Conservation (phyloP, 2,797 vertebrate species). For the Microtus obscurus region DNA sequence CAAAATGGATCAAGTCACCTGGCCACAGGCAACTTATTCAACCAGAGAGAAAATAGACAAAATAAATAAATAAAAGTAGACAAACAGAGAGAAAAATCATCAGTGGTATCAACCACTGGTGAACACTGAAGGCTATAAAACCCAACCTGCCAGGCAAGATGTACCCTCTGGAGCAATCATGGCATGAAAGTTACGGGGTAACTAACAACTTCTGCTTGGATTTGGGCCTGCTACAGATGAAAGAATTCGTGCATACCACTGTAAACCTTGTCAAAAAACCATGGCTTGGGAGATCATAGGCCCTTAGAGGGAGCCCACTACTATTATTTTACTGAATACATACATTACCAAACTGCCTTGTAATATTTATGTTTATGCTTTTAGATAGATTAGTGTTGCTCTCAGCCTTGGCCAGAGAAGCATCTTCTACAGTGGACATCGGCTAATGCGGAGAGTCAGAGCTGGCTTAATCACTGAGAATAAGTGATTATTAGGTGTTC, state of each 20-base stretch:
- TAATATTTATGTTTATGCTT: background rate
- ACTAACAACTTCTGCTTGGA: background rate
- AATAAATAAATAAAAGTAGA: too few relatives aligned
- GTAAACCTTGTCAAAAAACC: background rate
- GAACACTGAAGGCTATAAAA: background rate
- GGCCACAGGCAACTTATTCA: background rate
- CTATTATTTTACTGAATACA: background rate
- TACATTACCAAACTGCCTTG: background rate
- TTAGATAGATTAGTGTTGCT: background rate
- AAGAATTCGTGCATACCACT: too few relatives aligned
- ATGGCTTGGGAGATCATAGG: background rate
- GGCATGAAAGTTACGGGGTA: background rate
- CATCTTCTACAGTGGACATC: background rate
- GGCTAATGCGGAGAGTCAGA: background rate
- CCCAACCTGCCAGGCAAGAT: background rate
- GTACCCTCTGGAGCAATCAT: background rate
- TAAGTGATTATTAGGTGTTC: background rate
- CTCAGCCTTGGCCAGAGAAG: background rate
- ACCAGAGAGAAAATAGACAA: background rate
- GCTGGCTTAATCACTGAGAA: background rate
- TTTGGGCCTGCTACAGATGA: background rate
- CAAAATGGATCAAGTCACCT: background rate
- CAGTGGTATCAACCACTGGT: background rate
- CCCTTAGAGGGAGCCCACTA: background rate
- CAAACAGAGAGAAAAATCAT: background rate